Evolutionary conservation across 2,797 vertebrate genomes (phyloP), one percentile per base, ranked within the genome.

Genomic region (Helicolenus hilgendorfi): DNA sequence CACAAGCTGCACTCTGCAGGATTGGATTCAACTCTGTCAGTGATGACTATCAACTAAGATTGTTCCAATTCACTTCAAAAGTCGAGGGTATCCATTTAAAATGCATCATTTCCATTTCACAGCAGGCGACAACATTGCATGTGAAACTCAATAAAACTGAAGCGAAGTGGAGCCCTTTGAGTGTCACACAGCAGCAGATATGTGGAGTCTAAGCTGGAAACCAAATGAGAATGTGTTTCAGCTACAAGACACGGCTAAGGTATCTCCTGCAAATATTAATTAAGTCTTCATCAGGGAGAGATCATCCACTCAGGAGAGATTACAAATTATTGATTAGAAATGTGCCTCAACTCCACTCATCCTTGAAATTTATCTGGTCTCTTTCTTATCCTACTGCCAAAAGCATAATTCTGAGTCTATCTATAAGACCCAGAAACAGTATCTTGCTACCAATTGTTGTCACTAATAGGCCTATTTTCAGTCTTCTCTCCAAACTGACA

Each of bases 241-340:
- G 18, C 36, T 69, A 27, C 18, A 59, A 22, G n/a, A 75, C 49
- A 78, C 0, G 2, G 69, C 75, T 15, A 75, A n/a, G 0, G 3
- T 11, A 68, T 85, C 65, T 64, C 56, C 31, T n/a, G 80, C 38
- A 79, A 69, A 72, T 3, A 72, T 59, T 0, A 83, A 94, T 94
- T 81, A 55, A 87, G 76, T 78, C 64, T 79, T 73, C 41, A 60
- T 55, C 55, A 70, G 62, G 0, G 11, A 15, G 27, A 53, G 15
- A 76, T 89, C 36, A 41, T 70, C 72, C 18, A 71, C 45, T 7
- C 26, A 15, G 9, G 14, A 31, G 22, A 20, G 7, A 85, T 53
- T 27, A 53, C 76, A 70, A 87, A 84, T 84, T 83, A 88, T 85
- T 89, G 38, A 94, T 88, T 72, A 77, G 36, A 87, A 78, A 80